These are phyloP conservation scores for Rhadina sibilatrix DNA, from an alignment of 2,113 vertebrate species.

Conservation along the genomic window DNA sequence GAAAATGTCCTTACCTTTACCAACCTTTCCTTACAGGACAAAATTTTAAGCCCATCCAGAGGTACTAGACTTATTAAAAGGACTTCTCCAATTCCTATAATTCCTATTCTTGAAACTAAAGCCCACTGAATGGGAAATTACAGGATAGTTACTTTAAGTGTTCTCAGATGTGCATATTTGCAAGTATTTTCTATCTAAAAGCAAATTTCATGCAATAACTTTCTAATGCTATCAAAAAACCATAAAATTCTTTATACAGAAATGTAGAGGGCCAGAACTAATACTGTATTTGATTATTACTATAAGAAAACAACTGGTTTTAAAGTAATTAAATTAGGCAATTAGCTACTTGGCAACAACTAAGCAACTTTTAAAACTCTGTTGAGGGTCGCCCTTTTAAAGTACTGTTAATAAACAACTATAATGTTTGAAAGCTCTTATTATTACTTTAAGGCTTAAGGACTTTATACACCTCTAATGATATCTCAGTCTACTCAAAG, in stretches of 20 bases:
- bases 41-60: not conserved
- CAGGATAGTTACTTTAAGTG: not conserved
- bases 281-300: not conserved
- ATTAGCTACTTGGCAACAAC: not conserved
- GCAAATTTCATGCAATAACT: not conserved
- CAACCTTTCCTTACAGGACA: not conserved
- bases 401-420: not conserved
- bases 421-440: not conserved
- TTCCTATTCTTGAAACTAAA: not conserved
- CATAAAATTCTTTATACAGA: not conserved
- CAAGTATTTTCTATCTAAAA: not conserved
- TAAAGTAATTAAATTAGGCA: not conserved
- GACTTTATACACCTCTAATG: not conserved
- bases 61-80: not conserved
- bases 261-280: not conserved
- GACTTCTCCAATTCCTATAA: not conserved
- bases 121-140: not conserved
- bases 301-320: not conserved
- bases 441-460: not conserved
- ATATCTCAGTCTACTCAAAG: not conserved
- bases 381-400: not conserved
- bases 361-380: not conserved
- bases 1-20: not conserved
- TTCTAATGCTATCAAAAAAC: not conserved
- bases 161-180: not conserved